These are phyloP conservation scores for Solenodon paradoxus DNA, from an alignment of 2,113 vertebrate genomes.

Conservation along the genomic window DNA sequence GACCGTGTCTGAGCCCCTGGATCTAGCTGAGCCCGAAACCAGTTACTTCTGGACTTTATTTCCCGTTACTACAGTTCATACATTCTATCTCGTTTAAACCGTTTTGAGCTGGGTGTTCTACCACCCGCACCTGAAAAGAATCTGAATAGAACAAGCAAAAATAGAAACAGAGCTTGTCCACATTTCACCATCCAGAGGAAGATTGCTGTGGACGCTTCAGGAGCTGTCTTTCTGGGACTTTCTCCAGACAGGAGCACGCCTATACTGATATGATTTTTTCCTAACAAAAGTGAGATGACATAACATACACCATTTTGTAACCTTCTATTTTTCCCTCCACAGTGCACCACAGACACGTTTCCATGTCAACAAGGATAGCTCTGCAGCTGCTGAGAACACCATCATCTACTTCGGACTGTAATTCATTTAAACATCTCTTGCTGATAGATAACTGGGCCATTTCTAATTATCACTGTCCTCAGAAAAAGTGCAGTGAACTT, in stretches of 20 bases:
- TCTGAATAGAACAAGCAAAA: background rate
- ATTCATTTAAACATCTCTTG: slow-evolving; percentile 36
- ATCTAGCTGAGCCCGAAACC: background rate
- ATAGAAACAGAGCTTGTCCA: background rate
- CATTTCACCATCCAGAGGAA: background rate
- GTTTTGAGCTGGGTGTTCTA: background rate
- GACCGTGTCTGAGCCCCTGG: background rate
- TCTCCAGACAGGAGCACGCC: background rate
- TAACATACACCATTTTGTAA: background rate
- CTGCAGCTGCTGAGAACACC: background rate
- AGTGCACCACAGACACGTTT: background rate
- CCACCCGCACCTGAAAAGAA: background rate
- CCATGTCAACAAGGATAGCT: slow-evolving; percentile 49
- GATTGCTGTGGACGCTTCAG: background rate
- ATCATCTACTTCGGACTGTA: background rate
- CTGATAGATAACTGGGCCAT: slow-evolving; percentile 19
- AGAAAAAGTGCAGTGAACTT: background rate
- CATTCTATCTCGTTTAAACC: background rate
- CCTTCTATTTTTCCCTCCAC: background rate
- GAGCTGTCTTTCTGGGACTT: background rate
- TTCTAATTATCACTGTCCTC: slow-evolving; percentile 41
- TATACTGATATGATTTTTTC: no score
- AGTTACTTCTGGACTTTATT: background rate
- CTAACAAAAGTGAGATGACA: background rate
- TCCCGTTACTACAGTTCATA: background rate